Base-by-base conservation (phyloP, 2,888 invertebrate species). In the Thecophora atra region DNA sequence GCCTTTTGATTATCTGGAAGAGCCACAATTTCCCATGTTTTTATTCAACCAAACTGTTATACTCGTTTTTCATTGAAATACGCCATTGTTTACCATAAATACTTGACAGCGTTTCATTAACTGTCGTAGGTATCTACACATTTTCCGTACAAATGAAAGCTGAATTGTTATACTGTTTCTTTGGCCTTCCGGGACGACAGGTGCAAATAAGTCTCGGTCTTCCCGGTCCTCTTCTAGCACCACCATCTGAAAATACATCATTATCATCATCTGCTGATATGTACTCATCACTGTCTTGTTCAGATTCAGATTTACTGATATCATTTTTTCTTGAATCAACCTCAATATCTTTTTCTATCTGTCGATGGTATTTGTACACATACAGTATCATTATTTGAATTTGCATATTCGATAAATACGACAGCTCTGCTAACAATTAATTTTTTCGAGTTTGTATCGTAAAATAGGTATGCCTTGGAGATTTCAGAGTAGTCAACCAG, bases 21-120 rank as follows among this genome's bases (percentile, higher is more conserved):
- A 0, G 72, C 67, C n/a, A 60, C 37, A 1, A 72, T 5, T 26
- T 69, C 37, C 74, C 72, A 74, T 5, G 72, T 74, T 68, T 42
- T 37, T 68, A 65, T 24, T 64, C 19, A 24, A 65, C 2, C n/a
- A n/a, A n/a, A n/a, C n/a, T n/a, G n/a, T n/a, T n/a, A n/a, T n/a
- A n/a, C n/a, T n/a, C n/a, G n/a, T n/a, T n/a, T n/a, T n/a, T n/a
- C n/a, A n/a, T n/a, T n/a, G n/a, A n/a, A n/a, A n/a, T n/a, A n/a
- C n/a, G n/a, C n/a, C 72, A 67, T n/a, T 72, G 3, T 6, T 65
- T 47, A 8, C 62, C 63, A n/a, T 63, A 47, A 13, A 54, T 28
- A 24, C 65, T 56, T 6, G 19, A 19, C 3, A 65, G n/a, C 42
- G 71, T 66, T 15, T 44, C 66, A 19, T 30, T 24, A 15, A 66